These are phyloP conservation scores for Centropyge bicolor DNA, from an alignment of 2,797 vertebrate genomes.

Conservation along the genomic window DNA sequence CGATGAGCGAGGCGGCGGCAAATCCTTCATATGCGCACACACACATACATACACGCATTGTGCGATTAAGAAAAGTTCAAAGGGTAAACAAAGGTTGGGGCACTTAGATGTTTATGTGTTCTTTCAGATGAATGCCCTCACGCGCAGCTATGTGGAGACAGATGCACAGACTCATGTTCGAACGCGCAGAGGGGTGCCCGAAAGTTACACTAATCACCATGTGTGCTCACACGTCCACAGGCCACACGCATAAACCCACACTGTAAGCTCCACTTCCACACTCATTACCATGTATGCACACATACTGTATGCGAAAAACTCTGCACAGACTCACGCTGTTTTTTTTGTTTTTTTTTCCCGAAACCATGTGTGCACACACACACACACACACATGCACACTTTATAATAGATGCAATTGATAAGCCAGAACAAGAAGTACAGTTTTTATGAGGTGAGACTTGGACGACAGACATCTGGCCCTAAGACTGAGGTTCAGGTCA, in stretches of 20 bases:
- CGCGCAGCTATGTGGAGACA: constrained; percentile 25
- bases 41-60: not conserved
- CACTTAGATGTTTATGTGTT: constrained; percentile 58
- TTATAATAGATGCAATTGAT: constrained; percentile 69
- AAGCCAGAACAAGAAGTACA: constrained; percentile 71
- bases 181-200: not conserved
- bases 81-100: constrained; percentile 56
- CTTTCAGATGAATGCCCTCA: constrained; percentile 56
- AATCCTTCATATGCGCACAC: constrained; percentile 41
- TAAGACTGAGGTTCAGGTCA: constrained; percentile 62
- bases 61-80: constrained; percentile 57
- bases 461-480: constrained; percentile 77
- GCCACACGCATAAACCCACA: constrained; percentile 37
- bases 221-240: constrained; percentile 12
- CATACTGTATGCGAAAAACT: constrained; percentile 13
- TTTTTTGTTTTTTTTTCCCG: too few relatives aligned
- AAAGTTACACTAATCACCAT: constrained; percentile 22
- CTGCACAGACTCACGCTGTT: constrained; percentile 20
- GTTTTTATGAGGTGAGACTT: constrained; percentile 80
- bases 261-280: constrained; percentile 22
- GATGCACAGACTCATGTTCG: not conserved
- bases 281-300: constrained; percentile 34
- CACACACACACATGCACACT: constrained; percentile 26
- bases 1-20: constrained; percentile 19
- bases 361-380: constrained; percentile 2